Conservation (phyloP, 1,140 invertebrate species). For the Octopus bimaculoides region DNA sequence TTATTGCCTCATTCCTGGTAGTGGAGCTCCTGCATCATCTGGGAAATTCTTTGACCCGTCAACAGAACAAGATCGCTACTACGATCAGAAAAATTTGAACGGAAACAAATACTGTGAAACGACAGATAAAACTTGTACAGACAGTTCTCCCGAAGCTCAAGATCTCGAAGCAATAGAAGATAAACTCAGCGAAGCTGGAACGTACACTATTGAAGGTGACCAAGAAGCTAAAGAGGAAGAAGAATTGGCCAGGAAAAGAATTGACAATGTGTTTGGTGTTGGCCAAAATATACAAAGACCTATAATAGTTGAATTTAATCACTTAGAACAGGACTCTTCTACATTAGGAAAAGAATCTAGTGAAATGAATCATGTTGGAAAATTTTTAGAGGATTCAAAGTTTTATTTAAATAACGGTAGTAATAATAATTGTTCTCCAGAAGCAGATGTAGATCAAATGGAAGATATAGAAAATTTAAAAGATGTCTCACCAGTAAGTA, state of each 20-base stretch:
- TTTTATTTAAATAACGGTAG: not conserved
- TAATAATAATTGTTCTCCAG: not conserved
- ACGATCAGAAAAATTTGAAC: not conserved
- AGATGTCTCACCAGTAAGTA: too few relatives aligned
- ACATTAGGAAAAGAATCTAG: too few relatives aligned
- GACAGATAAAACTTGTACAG: too few relatives aligned
- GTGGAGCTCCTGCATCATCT: too few relatives aligned
- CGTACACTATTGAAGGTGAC: conserved; percentile 72
- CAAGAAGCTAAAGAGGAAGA: conserved; percentile 82
- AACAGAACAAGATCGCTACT: conserved; percentile 24
- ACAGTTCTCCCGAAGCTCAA: not conserved
- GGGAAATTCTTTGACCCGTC: not conserved
- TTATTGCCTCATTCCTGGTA: too few relatives aligned
- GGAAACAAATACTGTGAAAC: not conserved
- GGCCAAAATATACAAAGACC: conserved; percentile 21
- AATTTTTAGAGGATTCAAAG: too few relatives aligned
- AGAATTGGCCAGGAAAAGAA: conserved; percentile 80
- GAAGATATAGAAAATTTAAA: too few relatives aligned
- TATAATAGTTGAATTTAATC: conserved; percentile 12
- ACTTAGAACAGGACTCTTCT: too few relatives aligned
- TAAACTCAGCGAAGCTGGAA: conserved; percentile 77
- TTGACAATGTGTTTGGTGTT: conserved; percentile 74
- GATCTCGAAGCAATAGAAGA: conserved; percentile 56
- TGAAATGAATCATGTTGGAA: too few relatives aligned
- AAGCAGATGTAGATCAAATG: not conserved